phyloP scores from a whole-genome alignment of 2,113 vertebrate species.

The Dasypus novemcinctus region DNA sequence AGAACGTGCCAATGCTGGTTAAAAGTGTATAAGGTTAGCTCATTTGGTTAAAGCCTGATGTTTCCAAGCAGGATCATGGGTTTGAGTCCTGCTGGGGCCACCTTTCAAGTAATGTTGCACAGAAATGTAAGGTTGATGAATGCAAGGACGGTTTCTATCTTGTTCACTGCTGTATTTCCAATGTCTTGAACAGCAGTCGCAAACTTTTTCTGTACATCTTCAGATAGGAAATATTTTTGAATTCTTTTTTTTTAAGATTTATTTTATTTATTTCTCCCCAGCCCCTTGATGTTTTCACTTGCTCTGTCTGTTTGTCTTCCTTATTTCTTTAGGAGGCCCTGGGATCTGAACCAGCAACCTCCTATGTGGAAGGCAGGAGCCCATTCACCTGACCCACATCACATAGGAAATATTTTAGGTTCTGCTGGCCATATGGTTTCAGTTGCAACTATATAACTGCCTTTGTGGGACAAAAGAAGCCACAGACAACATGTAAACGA shows the following conservation, averaged over 20 bases:
- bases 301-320: too few relatives aligned
- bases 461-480: not conserved
- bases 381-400: not conserved
- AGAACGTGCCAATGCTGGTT: not conserved
- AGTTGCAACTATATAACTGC: not conserved
- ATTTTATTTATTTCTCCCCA: too few relatives aligned
- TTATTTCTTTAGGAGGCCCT: too few relatives aligned
- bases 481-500: not conserved
- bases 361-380: too few relatives aligned
- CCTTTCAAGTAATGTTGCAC: not conserved
- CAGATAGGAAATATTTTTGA: not conserved
- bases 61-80: constrained; percentile 7
- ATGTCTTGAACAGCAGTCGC: not conserved
- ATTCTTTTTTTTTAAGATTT: too few relatives aligned
- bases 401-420: not conserved
- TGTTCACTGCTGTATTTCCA: not conserved
- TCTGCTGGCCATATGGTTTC: not conserved
- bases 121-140: not conserved
- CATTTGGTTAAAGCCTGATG: constrained; percentile 2
- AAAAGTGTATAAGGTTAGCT: not conserved
- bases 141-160: not conserved
- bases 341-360: too few relatives aligned
- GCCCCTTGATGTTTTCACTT: too few relatives aligned
- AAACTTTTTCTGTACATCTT: not conserved
- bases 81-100: not conserved